phyloP scores from a whole-genome alignment of 1,140 invertebrate species.

The Panagrolaimus sp. region DNA sequence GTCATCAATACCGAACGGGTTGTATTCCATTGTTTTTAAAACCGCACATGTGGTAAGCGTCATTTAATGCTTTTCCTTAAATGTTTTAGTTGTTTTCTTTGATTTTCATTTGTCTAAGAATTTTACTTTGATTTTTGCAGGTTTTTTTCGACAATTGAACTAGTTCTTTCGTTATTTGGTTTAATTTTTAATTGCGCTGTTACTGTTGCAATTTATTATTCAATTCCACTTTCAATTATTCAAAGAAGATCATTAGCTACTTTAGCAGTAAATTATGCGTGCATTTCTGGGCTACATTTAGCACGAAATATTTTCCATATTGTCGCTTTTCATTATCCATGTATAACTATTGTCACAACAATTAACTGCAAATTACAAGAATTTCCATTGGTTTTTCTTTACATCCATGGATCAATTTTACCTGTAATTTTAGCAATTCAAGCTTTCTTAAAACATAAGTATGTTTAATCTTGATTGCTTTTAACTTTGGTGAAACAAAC shows the following conservation, averaged over 20 bases:
- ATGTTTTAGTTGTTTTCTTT: not conserved
- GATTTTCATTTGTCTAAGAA: no score
- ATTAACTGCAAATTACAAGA: constrained; percentile 29
- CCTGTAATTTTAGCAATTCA: constrained; percentile 20
- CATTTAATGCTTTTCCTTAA: not conserved
- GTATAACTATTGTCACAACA: constrained; percentile 30
- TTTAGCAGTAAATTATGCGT: constrained; percentile 25
- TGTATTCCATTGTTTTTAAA: not conserved
- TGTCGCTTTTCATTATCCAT: constrained; percentile 19
- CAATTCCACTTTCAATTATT: constrained; percentile 14
- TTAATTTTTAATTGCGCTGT: constrained; percentile 18
- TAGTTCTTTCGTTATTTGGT: constrained; percentile 6
- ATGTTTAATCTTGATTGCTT: constrained; percentile 15
- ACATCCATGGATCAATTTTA: constrained; percentile 22
- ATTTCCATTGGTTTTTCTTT: constrained; percentile 29
- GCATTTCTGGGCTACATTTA: constrained; percentile 25
- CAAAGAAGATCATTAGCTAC: constrained; percentile 23
- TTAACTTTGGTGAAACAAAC: not conserved
- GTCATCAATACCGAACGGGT: not conserved
- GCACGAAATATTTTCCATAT: constrained; percentile 25
- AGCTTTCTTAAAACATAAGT: constrained; percentile 21
- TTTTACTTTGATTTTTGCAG: not conserved
- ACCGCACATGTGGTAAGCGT: constrained; percentile 4
- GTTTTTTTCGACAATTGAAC: constrained; percentile 5
- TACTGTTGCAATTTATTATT: constrained; percentile 16